Percentiles rank a stretch among this genome's conserved stretches.
These are phyloP conservation scores for Acholoe squamosa DNA, from an alignment of 2,888 invertebrate species.

Conservation along the genomic window DNA sequence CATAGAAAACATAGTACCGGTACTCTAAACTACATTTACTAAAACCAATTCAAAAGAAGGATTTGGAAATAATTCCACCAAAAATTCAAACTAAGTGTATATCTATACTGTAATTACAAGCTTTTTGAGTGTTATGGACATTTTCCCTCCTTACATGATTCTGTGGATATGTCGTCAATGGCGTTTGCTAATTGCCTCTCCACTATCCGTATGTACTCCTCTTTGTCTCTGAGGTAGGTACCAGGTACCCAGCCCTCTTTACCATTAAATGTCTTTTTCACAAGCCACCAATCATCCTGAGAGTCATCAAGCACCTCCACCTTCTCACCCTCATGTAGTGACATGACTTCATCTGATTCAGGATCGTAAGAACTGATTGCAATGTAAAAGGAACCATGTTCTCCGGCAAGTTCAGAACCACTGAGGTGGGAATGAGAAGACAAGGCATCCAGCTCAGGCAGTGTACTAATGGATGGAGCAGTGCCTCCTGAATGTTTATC, in stretches of 20 bases:
- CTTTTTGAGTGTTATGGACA: too few relatives aligned
- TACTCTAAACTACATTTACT: too few relatives aligned
- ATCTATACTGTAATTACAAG: too few relatives aligned
- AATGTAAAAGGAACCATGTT: constrained; percentile 39
- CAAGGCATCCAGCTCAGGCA: background rate
- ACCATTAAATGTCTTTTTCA: constrained; percentile 70
- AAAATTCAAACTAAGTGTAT: too few relatives aligned
- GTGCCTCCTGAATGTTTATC: background rate
- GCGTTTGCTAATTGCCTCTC: constrained; percentile 66
- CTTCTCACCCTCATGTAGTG: constrained; percentile 73
- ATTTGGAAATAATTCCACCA: too few relatives aligned
- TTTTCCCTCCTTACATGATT: constrained; percentile 67
- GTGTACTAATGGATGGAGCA: background rate
- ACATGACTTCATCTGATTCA: constrained; percentile 72
- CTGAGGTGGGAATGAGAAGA: constrained; percentile 1
- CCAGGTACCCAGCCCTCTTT: constrained; percentile 70
- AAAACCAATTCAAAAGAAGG: too few relatives aligned
- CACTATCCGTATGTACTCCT: constrained; percentile 67
- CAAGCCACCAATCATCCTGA: constrained; percentile 71
- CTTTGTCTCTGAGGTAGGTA: constrained; percentile 67
- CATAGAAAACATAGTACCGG: too few relatives aligned
- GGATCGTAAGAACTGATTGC: constrained; percentile 71
- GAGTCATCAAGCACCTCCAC: constrained; percentile 70
- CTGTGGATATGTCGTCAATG: constrained; percentile 66
- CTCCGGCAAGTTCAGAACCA: constrained; percentile 5